Conservation (phyloP, 23 tunicate species). For the Ciona savignyi region DNA sequence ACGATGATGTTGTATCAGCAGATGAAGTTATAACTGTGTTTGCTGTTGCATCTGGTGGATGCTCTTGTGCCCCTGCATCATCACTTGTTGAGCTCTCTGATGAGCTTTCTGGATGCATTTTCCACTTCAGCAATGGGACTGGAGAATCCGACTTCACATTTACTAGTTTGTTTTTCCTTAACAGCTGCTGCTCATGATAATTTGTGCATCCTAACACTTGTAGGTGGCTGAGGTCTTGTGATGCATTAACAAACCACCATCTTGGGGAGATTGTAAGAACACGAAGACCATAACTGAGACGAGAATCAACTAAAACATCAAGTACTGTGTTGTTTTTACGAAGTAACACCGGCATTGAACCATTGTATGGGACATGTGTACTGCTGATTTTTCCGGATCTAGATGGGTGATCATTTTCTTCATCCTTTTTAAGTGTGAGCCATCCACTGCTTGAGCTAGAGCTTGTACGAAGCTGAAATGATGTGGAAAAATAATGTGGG, state of each 20-base stretch:
- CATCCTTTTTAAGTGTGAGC: slow-evolving; percentile 14
- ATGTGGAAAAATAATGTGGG: slow-evolving; percentile 36
- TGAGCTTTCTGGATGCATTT: slow-evolving; percentile 1
- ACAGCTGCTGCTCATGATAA: slow-evolving; percentile 4
- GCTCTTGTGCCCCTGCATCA: neutral
- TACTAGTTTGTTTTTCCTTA: neutral
- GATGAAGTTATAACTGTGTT: slow-evolving; percentile 17
- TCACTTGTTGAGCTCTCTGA: neutral
- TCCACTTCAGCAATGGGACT: slow-evolving; percentile 28
- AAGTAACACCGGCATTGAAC: slow-evolving; percentile 12
- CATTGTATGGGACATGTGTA: slow-evolving; percentile 23
- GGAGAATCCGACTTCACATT: slow-evolving; percentile 4
- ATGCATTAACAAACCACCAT: slow-evolving; percentile 48
- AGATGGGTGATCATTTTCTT: slow-evolving; percentile 46
- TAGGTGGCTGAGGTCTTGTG: neutral
- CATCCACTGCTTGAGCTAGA: slow-evolving; percentile 37
- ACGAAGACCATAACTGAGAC: slow-evolving; percentile 35
- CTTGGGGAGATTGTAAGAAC: slow-evolving; percentile 28
- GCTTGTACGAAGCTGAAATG: slow-evolving; percentile 28
- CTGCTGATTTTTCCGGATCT: slow-evolving; percentile 7
- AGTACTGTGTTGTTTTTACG: slow-evolving; percentile 7
- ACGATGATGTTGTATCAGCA: slow-evolving; percentile 45
- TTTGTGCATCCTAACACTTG: slow-evolving; percentile 8
- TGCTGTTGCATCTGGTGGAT: neutral
- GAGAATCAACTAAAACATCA: slow-evolving; percentile 25